A percentile compares a stretch with the other conserved stretches of the same genome.
phyloP scores from a whole-genome alignment of 2,888 invertebrate species.

The Smittia sp. region DNA sequence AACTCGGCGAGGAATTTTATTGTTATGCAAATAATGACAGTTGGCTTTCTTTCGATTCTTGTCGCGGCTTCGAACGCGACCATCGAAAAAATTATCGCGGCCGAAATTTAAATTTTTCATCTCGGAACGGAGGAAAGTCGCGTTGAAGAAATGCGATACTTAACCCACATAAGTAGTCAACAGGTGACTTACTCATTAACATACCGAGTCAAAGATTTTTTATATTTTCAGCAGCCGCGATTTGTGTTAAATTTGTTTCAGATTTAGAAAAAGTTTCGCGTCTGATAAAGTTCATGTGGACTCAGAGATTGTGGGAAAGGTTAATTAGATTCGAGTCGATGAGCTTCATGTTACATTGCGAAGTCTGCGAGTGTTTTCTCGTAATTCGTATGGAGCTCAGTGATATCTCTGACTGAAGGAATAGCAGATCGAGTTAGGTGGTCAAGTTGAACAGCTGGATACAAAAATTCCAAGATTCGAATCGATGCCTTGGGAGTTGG shows the following conservation, averaged over 20 bases:
- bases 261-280: too few relatives aligned
- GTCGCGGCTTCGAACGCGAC: background rate
- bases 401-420: too few relatives aligned
- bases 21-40: constrained; percentile 13
- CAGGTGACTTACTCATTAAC: constrained; percentile 9
- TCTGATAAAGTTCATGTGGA: background rate
- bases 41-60: background rate
- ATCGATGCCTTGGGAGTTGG: too few relatives aligned
- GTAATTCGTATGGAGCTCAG: too few relatives aligned
- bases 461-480: too few relatives aligned
- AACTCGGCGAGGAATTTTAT: constrained; percentile 2
- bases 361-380: too few relatives aligned
- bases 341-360: too few relatives aligned
- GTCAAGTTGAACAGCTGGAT: too few relatives aligned
- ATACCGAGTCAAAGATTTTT: too few relatives aligned
- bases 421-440: too few relatives aligned
- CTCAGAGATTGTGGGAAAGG: background rate
- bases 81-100: constrained; percentile 21
- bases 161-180: constrained; percentile 10
- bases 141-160: background rate
- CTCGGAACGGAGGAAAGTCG: background rate
- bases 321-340: background rate
- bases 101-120: constrained; percentile 9
- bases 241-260: too few relatives aligned
- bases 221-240: too few relatives aligned